Base-by-base conservation (phyloP, 2,797 vertebrate species). In the Hoplostethus mediterraneus region DNA sequence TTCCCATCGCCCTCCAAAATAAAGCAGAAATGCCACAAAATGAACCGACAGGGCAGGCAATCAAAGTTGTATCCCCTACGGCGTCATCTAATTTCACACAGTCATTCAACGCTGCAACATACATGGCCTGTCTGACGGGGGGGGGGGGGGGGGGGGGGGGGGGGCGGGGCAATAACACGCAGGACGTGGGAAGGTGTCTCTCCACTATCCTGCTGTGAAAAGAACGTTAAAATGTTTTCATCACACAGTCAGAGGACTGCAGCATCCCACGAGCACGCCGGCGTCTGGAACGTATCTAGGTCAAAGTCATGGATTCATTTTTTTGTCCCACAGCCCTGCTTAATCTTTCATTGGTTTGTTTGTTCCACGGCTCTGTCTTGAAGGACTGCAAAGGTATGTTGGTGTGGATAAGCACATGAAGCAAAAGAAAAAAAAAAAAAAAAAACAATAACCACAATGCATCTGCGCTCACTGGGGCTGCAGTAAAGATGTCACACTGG, bases 81-180 rank as follows among this genome's bases (percentile, higher is more conserved):
- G 40, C 63, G 66, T 49, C 14, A 17, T 47, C 38, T 77, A 44
- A 76, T 81, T 83, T 71, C 51, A 74, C 74, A 70, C 51, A 21
- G 21, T 21, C 21, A 21, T 21, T 21, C 21, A 21, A 21, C 21
- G 21, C 21, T n/a, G 12, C 36, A 60, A 77, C 63, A 72, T 21
- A 53, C 58, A 73, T 67, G 84, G 80, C 62, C 47, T 36, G 62
- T 70, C 61, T 76, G 71, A 58, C 16, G 54, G 61, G 75, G 65
- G 66, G 49, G 52, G n/a, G n/a, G n/a, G n/a, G n/a, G n/a, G n/a
- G n/a, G n/a, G n/a, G n/a, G n/a, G n/a, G n/a, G n/a, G n/a, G n/a
- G n/a, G n/a, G n/a, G n/a, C n/a, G n/a, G n/a, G n/a, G n/a, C 63
- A 54, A 14, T 52, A 45, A 57, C 56, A 71, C 0, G 2, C 57